Percentiles rank a stretch among this genome's conserved stretches.
Conservation (phyloP, 2,888 invertebrate genomes). For the Candidula unifasciata region DNA sequence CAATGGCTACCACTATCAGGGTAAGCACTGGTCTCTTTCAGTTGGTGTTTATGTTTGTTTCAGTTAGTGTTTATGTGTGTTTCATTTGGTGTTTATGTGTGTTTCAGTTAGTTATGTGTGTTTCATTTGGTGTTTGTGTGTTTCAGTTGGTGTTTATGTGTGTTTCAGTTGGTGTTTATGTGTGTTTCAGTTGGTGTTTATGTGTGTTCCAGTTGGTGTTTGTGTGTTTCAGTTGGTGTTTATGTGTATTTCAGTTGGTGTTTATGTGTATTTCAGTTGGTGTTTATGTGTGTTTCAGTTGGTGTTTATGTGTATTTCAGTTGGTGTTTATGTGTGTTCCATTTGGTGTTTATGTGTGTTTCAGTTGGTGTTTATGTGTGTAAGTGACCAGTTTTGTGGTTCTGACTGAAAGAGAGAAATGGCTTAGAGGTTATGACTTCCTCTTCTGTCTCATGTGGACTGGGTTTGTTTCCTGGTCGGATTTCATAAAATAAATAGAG, state of each 20-base stretch:
- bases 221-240: not conserved
- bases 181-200: not conserved
- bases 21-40: constrained; percentile 38
- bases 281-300: not conserved
- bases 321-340: not conserved
- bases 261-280: not conserved
- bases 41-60: not conserved
- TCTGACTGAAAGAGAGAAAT: too few species aligned
- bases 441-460: too few species aligned
- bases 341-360: not conserved
- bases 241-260: not conserved
- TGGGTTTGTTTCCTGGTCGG: too few species aligned
- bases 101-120: not conserved
- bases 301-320: not conserved
- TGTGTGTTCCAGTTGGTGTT: not conserved
- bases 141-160: not conserved
- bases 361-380: not conserved
- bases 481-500: too few species aligned
- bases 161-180: not conserved
- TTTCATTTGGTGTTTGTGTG: not conserved
- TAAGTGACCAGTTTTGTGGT: too few species aligned
- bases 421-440: too few species aligned
- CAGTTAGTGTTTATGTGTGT: not conserved
- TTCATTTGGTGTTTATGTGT: not conserved
- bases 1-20: constrained; percentile 58